These are phyloP conservation scores for Platichthys stellatus DNA, from an alignment of 2,113 vertebrate genomes.

Conservation along the genomic window DNA sequence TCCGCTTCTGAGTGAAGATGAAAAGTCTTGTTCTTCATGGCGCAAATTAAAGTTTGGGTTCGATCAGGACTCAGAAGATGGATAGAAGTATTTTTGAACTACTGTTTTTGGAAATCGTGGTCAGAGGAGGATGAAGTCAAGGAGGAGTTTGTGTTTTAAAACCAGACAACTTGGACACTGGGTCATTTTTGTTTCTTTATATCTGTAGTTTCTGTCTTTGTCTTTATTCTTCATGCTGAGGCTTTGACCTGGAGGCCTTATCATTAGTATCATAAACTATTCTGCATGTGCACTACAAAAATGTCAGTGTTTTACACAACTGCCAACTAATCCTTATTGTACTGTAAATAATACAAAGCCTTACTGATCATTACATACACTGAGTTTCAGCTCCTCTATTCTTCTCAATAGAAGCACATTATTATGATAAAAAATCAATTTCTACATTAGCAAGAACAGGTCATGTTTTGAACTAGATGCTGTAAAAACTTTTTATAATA, in stretches of 20 bases:
- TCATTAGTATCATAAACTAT: slow-evolving; percentile 19
- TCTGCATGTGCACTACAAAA: slow-evolving; percentile 40
- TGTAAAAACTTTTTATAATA: slow-evolving; percentile 52
- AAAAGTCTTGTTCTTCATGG: background rate
- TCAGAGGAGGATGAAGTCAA: background rate
- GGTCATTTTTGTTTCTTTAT: slow-evolving; percentile 8
- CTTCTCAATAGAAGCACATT: slow-evolving; percentile 39
- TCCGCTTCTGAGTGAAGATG: slow-evolving; percentile 79
- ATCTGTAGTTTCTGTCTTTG: slow-evolving; percentile 20
- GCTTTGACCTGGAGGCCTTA: slow-evolving; percentile 24
- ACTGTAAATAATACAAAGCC: slow-evolving; percentile 24
- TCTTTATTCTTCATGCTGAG: slow-evolving; percentile 39
- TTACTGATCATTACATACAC: slow-evolving; percentile 17
- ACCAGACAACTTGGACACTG: background rate
- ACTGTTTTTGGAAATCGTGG: background rate
- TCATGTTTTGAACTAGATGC: slow-evolving; percentile 14
- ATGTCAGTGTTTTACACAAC: slow-evolving; percentile 9
- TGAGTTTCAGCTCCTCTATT: background rate
- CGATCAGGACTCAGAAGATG: background rate
- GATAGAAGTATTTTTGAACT: background rate
- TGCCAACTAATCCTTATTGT: background rate
- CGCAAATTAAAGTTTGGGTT: background rate
- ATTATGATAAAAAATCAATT: background rate
- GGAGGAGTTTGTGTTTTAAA: slow-evolving; percentile 2
- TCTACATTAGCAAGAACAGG: slow-evolving; percentile 6